Percentiles rank a stretch among this genome's conserved stretches.
Evolutionary conservation across 2,888 invertebrate species (phyloP).

Genomic region (Pollenia amentaria): DNA sequence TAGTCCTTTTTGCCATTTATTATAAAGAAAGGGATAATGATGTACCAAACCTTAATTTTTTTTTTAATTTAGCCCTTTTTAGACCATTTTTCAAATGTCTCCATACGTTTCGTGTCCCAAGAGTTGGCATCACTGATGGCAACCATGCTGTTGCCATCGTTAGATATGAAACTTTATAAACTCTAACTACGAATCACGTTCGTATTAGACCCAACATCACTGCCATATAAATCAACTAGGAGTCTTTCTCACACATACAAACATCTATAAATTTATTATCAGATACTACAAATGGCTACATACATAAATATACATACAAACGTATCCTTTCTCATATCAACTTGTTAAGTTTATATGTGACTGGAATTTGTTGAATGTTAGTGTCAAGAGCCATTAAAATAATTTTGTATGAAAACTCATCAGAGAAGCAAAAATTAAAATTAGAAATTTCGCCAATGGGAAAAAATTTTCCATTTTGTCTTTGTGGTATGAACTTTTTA

Average conservation of each 20-base stretch:
- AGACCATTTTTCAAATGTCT: no score
- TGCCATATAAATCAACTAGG: constrained; percentile 51
- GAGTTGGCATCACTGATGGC: neutral
- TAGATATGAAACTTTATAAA: constrained; percentile 63
- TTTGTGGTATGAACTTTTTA: no score
- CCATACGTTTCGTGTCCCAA: no score
- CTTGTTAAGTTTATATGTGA: constrained; percentile 38
- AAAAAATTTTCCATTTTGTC: neutral
- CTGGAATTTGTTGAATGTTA: constrained; percentile 47
- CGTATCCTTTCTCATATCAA: constrained; percentile 9
- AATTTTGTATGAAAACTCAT: constrained; percentile 17
- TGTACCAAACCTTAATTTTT: no score
- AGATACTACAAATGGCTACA: neutral
- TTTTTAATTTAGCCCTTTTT: no score
- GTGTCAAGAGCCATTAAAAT: constrained; percentile 48
- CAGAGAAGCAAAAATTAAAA: neutral
- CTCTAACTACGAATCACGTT: constrained; percentile 55
- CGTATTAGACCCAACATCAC: constrained; percentile 31
- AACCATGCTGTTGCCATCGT: constrained; percentile 50
- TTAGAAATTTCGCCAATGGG: neutral
- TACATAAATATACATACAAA: constrained; percentile 3
- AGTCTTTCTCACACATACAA: neutral
- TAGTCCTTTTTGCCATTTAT: no score
- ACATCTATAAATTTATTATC: constrained; percentile 24
- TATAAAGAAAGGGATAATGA: no score